A percentile compares a stretch with the other conserved stretches of the same genome.
Evolutionary conservation across 2,797 vertebrate genomes (phyloP).

Genomic region (Gadopsis bispinosus): DNA sequence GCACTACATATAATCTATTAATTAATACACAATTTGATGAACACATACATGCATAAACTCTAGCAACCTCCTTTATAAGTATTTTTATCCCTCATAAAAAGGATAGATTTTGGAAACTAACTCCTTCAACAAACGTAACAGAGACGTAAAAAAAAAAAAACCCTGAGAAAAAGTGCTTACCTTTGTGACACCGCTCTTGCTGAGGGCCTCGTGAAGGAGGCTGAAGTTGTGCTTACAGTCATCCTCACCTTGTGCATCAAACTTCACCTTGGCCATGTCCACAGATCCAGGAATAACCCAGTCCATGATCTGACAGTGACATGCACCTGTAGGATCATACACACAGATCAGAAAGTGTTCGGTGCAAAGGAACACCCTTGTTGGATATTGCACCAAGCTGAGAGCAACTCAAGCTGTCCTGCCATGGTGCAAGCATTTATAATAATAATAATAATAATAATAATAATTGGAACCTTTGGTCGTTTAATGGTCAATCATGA

Average conservation of each 20-base stretch:
- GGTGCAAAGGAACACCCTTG: neutral
- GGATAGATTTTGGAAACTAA: neutral
- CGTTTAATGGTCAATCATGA: no score
- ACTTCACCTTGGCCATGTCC: slow-evolving; percentile 81
- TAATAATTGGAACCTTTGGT: no score
- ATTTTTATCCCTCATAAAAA: neutral
- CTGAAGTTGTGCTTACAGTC: slow-evolving; percentile 83
- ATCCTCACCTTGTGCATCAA: slow-evolving; percentile 69
- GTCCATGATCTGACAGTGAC: slow-evolving; percentile 85
- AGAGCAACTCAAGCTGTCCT: neutral
- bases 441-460: no score
- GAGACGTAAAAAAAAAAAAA: neutral
- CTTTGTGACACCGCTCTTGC: slow-evolving; percentile 66
- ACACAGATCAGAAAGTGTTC: slow-evolving; percentile 18
- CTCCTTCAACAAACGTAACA: neutral
- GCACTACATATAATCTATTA: neutral
- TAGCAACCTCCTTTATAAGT: neutral
- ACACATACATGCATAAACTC: neutral
- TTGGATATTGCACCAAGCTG: no score
- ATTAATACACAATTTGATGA: neutral
- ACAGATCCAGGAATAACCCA: slow-evolving; percentile 78
- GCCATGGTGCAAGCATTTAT: no score
- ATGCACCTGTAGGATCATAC: slow-evolving; percentile 73
- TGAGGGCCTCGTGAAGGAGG: slow-evolving; percentile 78
- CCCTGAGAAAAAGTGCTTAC: slow-evolving; percentile 48